Evolutionary conservation across 2,888 invertebrate species (phyloP).

Genomic region (Lepas anatifera): DNA sequence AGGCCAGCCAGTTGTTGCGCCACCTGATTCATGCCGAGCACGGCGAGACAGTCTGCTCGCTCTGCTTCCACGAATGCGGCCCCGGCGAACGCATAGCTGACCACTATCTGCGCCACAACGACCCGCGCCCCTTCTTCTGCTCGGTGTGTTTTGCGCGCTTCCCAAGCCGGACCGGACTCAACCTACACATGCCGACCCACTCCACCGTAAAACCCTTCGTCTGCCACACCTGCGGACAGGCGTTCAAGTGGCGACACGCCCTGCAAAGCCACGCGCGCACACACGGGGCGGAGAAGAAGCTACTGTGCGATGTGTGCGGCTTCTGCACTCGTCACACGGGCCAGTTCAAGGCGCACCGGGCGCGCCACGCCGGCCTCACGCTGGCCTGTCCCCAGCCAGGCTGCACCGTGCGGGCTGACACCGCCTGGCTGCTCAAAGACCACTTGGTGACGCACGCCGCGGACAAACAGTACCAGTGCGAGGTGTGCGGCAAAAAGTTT

Average conservation of each 20-base stretch:
- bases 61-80: slow-evolving; percentile 18
- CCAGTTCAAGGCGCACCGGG: slow-evolving; percentile 41
- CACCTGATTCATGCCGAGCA: slow-evolving; percentile 27
- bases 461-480: slow-evolving; percentile 44
- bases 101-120: slow-evolving; percentile 31
- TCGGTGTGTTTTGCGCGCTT: slow-evolving; percentile 40
- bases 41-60: slow-evolving; percentile 31
- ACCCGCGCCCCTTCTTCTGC: slow-evolving; percentile 42
- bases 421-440: slow-evolving; percentile 43
- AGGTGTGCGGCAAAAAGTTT: slow-evolving; percentile 44
- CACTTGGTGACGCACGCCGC: slow-evolving; percentile 44
- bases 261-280: slow-evolving; percentile 42
- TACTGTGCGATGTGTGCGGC: slow-evolving; percentile 45
- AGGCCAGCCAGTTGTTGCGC: slow-evolving; percentile 3
- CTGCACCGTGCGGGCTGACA: slow-evolving; percentile 39
- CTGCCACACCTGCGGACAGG: slow-evolving; percentile 40
- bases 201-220: slow-evolving; percentile 41
- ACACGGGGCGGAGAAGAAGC: slow-evolving; percentile 40
- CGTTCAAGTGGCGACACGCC: slow-evolving; percentile 47
- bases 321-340: slow-evolving; percentile 44
- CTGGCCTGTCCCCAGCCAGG: slow-evolving; percentile 40
- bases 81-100: neutral
- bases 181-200: slow-evolving; percentile 43
- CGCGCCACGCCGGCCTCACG: slow-evolving; percentile 40
- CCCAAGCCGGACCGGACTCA: slow-evolving; percentile 39